Evolutionary conservation across 2,888 invertebrate genomes (phyloP).

Genomic region (Melipona bicolor): DNA sequence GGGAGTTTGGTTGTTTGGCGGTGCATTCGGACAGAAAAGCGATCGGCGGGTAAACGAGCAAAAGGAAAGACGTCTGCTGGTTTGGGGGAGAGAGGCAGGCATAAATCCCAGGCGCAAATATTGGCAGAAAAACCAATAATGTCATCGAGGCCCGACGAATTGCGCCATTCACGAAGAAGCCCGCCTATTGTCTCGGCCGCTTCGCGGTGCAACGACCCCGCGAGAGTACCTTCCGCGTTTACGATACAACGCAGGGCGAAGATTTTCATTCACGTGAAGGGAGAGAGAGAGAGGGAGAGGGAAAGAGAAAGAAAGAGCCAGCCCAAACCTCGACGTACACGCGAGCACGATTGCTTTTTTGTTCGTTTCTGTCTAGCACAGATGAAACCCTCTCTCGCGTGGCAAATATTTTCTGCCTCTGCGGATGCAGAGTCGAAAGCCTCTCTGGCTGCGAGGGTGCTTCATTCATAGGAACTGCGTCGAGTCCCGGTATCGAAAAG

Average conservation of each 20-base stretch:
- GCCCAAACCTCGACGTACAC: background rate
- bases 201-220: conserved; percentile 46
- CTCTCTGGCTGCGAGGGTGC: conserved; percentile 34
- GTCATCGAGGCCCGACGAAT: conserved; percentile 60
- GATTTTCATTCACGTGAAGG: conserved; percentile 51
- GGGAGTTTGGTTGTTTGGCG: background rate
- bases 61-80: background rate
- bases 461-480: conserved; percentile 35
- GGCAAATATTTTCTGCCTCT: conserved; percentile 56
- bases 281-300: background rate
- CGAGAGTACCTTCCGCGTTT: conserved; percentile 43
- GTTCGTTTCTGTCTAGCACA: conserved; percentile 20
- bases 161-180: conserved; percentile 53
- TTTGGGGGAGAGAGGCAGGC: background rate
- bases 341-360: background rate
- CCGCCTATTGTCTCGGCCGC: conserved; percentile 47
- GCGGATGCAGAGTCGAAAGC: background rate
- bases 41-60: background rate
- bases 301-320: background rate
- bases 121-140: conserved; percentile 65
- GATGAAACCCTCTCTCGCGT: conserved; percentile 30
- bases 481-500: conserved; percentile 32
- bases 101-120: conserved; percentile 55
- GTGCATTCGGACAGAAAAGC: background rate
- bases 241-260: conserved; percentile 53